Evolutionary conservation across 37 sponge, comb jelly and placozoan species (phyloP), one percentile per base, ranked within the genome.

Genomic region (Beroe forskalii): DNA sequence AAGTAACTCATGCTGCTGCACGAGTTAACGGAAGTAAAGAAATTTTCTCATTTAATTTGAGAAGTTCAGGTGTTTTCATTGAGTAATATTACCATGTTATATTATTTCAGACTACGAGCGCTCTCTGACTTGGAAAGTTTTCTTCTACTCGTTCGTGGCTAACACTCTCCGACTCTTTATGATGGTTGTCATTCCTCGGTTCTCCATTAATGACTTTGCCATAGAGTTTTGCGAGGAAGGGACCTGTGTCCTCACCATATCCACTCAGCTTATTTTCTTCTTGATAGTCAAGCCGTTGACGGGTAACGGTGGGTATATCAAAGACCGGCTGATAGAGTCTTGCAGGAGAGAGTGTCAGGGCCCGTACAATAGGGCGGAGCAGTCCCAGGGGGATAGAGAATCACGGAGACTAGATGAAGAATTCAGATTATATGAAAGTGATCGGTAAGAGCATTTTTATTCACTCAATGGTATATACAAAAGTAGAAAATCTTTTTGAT

Each of bases 221-320:
- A 63, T 63, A 30, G 23, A 63, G n/a, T 63, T 63, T 20, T 63
- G 66, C n/a, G 66, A 63, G 66, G 66, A 63, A 20, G 66, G 66
- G 25, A 63, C 20, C 3, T 63, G 66, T 20, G 66, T 63, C 9
- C 20, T 28, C 66, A 63, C 66, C 23, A 63, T 63, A 4, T n/a
- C 25, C 66, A 63, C 25, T 30, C 66, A 63, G 66, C n/a, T 63
- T 3, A 20, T 6, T 30, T 63, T 63, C n/a, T 63, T 63, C 25
- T 30, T n/a, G 20, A 20, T 63, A 24, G 20, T 63, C 66, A 63
- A 63, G 66, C 66, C 66, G 3, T 20, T 63, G n/a, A 63, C 66
- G 24, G 25, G 66, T 63, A 23, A 28, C 25, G 28, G 20, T 4
- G 66, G 23, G 14, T 63, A 63, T 30, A 24, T 24, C 25, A 63